Percentiles rank a stretch among this genome's conserved stretches.
These are phyloP conservation scores for Morone saxatilis DNA, from an alignment of 2,113 vertebrate species.

Conservation along the genomic window DNA sequence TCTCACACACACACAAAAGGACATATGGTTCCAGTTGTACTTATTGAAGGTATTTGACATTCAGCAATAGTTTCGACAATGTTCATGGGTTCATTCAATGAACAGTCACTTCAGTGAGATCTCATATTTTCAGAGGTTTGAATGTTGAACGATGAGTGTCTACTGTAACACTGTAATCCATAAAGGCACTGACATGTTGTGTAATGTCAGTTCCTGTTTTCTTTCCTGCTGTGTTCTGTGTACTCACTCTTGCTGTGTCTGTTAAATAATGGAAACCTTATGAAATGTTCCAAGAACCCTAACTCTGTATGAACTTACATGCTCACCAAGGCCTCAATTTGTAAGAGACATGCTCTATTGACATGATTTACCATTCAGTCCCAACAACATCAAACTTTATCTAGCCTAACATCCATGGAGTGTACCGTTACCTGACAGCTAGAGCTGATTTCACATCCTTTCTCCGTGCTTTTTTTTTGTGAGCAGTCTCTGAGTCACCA, in stretches of 20 bases:
- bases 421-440: conserved; percentile 26
- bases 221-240: not conserved
- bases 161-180: conserved; percentile 5
- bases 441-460: conserved; percentile 33
- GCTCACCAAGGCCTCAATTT: conserved; percentile 20
- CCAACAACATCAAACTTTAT: conserved; percentile 14
- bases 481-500: not conserved
- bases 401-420: conserved; percentile 25
- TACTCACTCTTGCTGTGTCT: not conserved
- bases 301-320: conserved; percentile 5
- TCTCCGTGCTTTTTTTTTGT: not conserved
- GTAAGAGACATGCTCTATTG: conserved; percentile 13
- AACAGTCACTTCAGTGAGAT: conserved; percentile 9
- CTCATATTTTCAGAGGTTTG: conserved; percentile 23
- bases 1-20: conserved; percentile 9
- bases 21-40: conserved; percentile 44
- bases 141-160: conserved; percentile 13
- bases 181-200: not conserved
- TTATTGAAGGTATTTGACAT: conserved; percentile 41
- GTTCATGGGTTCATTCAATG: not conserved
- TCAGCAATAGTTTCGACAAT: not conserved
- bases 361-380: conserved; percentile 7
- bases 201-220: conserved; percentile 14
- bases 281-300: conserved; percentile 22
- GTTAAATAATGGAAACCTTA: conserved; percentile 15